Evolutionary conservation across 2,888 invertebrate genomes (phyloP), one percentile per base, ranked within the genome.

Genomic region (Drosophila pegasa): DNA sequence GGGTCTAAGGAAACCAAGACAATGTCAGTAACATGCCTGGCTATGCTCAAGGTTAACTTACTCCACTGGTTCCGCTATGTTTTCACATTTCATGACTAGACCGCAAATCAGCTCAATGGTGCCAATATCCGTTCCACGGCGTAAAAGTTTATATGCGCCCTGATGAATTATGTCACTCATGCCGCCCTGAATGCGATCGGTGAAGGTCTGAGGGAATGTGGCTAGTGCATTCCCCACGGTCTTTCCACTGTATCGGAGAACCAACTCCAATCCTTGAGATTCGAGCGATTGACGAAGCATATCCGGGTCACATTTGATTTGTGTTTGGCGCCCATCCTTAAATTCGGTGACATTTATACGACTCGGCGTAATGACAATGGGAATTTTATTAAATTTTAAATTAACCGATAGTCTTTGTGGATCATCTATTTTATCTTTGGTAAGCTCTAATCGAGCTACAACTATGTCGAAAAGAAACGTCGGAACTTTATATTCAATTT

Each of bases 281-380:
- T 73, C 65, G 8, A 91, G 68, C 10, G 52, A 65, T 0, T 37
- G 2, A 4, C 74, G 79, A 14, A 91, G 29, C 0, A 18, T 35
- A 0, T 47, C 25, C 0, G 90, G 75, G 10, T 68, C 57, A 0
- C 63, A 56, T 0, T 7, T 9, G 41, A 91, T 71, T 41, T 91
- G 85, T 33, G 57, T 68, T 16, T 79, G 78, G 2, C 83, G 66
- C 4, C 85, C 88, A 1, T 72, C 52, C 20, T 75, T 67, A 14
- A 91, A 90, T 1, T 88, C 90, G 2, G 41, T 71, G 8, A 89
- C 79, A 75, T 90, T 88, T 5, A 90, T 88, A 16, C 89, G 86
- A 61, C 89, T 90, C 8, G 81, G 54, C 29, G 89, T 89, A 16
- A 91, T 75, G 8, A 47, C 67, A 3, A 91, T 31, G 1, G 71